Base-by-base conservation (phyloP, 2,797 vertebrate species). In the Characodon lateralis region DNA sequence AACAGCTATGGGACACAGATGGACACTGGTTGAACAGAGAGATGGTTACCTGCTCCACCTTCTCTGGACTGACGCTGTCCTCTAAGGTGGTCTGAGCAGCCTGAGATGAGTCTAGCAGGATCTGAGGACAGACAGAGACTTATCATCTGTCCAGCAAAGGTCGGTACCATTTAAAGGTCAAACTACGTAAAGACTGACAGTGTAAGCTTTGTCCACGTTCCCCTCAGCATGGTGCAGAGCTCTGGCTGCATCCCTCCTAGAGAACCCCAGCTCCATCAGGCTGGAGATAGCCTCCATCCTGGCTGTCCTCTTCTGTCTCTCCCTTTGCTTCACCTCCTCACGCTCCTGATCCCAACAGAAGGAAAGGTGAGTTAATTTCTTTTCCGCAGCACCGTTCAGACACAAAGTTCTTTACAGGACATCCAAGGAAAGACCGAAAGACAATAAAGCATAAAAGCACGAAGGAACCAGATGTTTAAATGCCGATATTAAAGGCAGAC, bases 191-290 rank as follows among this genome's bases (percentile, higher is more conserved):
- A 9, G 6, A 78, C 84, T 87, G 70, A 98, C 98, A 74, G 86
- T 89, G 53, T 96, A 96, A 4, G 98, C 98, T 50, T 46, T 85
- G 59, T 98, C 94, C 84, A 98, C 78, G 72, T 98, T 91, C 80
- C 97, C 98, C 0, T 90, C 55, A 0, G 96, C 94, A 4, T 93
- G 92, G 2, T 93, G 94, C 31, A 99, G 96, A 0, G 97, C 97
- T 56, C 94, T 79, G 56, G 93, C 93, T 0, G 97, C 97, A 0
- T 97, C 96, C 12, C 92, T 94, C 50, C 93, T 85, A 0, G 94
- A 92, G 84, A 91, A 99, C 14, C 98, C 98, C 90, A 98, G 93
- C 31, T 95, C 95, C 1, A 89, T 89, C 87, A 99, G 88, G 0
- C 84, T 87, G 46, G 92, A 92, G 68, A 98, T 88, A 35, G 78